These are phyloP conservation scores for Fopius arisanus DNA, from an alignment of 1,140 invertebrate genomes.

Conservation along the genomic window DNA sequence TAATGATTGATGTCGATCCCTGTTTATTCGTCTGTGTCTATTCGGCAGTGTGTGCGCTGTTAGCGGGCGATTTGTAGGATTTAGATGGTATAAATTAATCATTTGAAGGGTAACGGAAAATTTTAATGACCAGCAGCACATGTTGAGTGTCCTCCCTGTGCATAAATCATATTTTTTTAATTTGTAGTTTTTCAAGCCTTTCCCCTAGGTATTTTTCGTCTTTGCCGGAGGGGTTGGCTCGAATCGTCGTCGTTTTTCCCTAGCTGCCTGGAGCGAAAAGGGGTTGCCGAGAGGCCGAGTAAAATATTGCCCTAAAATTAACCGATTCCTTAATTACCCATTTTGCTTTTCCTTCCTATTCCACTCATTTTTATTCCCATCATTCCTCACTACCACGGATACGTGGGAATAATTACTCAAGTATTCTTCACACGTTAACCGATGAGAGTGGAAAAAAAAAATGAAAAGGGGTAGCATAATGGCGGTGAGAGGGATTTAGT, in stretches of 20 bases:
- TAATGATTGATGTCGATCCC: too few relatives aligned
- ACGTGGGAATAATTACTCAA: constrained; percentile 13
- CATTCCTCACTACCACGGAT: background rate
- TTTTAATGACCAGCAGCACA: constrained; percentile 10
- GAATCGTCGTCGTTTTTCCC: constrained; percentile 2
- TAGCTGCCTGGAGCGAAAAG: background rate
- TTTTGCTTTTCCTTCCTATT: constrained; percentile 45
- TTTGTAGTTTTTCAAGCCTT: constrained; percentile 44
- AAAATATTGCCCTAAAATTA: constrained; percentile 59
- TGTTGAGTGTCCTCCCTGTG: constrained; percentile 18
- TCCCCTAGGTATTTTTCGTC: background rate
- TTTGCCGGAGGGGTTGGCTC: background rate
- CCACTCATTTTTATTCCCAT: constrained; percentile 10
- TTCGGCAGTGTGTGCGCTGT: background rate
- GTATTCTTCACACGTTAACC: background rate
- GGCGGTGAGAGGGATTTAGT: constrained; percentile 24
- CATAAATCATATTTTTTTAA: constrained; percentile 45
- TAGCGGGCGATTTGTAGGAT: background rate
- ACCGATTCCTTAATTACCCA: constrained; percentile 58
- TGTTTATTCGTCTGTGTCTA: too few relatives aligned
- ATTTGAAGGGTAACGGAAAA: background rate
- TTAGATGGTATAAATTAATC: background rate
- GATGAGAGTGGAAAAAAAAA: background rate
- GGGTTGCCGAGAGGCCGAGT: constrained; percentile 37
- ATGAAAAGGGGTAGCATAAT: background rate